These are phyloP conservation scores for Propithecus deckenii DNA, from an alignment of 2,797 vertebrate genomes.

Conservation along the genomic window DNA sequence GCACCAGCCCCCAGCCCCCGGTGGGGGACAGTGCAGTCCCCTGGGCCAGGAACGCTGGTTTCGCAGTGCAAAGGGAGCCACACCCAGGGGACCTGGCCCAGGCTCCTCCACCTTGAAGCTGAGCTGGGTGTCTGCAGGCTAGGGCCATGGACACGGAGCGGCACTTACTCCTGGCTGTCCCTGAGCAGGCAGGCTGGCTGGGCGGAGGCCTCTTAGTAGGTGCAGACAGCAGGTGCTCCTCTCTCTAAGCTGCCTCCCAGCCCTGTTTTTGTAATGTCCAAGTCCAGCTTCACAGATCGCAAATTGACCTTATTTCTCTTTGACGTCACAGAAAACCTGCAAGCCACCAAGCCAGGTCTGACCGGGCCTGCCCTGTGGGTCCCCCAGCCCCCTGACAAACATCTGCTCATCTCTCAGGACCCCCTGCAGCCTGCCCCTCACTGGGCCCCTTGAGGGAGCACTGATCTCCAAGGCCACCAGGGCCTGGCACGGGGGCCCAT, in stretches of 20 bases:
- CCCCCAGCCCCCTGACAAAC: not conserved
- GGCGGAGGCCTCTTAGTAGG: not conserved
- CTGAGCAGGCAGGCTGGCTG: not conserved
- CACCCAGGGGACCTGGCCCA: not conserved
- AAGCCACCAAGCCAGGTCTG: not conserved
- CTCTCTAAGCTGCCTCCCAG: not conserved
- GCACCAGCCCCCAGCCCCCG: no score
- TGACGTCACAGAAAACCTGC: not conserved
- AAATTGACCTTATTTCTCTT: not conserved
- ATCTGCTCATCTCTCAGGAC: not conserved
- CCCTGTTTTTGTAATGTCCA: not conserved
- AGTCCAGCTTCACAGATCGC: not conserved
- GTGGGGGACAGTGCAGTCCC: not conserved
- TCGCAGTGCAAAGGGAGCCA: not conserved
- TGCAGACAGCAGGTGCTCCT: no score
- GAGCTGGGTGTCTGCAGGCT: not conserved
- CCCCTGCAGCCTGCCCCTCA: not conserved
- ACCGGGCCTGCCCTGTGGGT: not conserved
- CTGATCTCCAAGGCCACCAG: not conserved
- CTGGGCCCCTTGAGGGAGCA: fast-evolving
- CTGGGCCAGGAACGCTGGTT: not conserved
- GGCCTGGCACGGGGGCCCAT: no score
- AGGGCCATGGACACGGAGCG: fast-evolving
- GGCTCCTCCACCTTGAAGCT: not conserved
- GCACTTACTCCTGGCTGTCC: not conserved